Base-by-base conservation (phyloP, 1,140 invertebrate species). In the Drusus annulatus region DNA sequence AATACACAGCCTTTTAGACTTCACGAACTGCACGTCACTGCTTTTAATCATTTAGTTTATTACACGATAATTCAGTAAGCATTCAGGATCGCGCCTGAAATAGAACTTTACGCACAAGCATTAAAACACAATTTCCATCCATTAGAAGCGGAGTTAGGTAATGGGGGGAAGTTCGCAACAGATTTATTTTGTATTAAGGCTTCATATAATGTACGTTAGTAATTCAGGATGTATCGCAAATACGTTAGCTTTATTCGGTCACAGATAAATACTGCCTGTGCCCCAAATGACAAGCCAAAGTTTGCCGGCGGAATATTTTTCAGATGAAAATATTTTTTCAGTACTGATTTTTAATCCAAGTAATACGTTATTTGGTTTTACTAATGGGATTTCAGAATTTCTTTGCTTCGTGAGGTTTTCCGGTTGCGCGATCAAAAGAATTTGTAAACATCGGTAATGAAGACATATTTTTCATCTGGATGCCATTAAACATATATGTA, bases 171-270 rank as follows among this genome's bases (percentile, higher is more conserved):
- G 31, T 80, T 69, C 51, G 56, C 58, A 76, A 69, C 51, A 71
- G 74, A 80, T 80, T 80, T 76, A 80, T 76, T 80, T 62, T 36
- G 56, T 65, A 80, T 75, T 80, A 73, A 74, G 50, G 62, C 63
- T 31, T 58, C 73, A 31, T 68, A 78, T 52, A 78, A 65, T 62
- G 62, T 68, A 25, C 54, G 79, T 69, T 62, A 68, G 74, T 76
- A 76, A 69, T 76, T 76, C 25, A 36, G 45, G 19, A 56, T 69
- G 62, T 76, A 63, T 80, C 36, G 36, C 7, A 62, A 69, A 69
- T 19, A 65, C 16, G 62, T 65, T 65, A 65, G 28, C 65, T 13
- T 50, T 69, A 69, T 69, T 36, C 65, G 6, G 10, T 23, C n/a
- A 13, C 36, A 36, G 15, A 51, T 8, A 23, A 50, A 21, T 45